Conservation (phyloP, 2,888 invertebrate species). For the Barypeithes pellucidus region DNA sequence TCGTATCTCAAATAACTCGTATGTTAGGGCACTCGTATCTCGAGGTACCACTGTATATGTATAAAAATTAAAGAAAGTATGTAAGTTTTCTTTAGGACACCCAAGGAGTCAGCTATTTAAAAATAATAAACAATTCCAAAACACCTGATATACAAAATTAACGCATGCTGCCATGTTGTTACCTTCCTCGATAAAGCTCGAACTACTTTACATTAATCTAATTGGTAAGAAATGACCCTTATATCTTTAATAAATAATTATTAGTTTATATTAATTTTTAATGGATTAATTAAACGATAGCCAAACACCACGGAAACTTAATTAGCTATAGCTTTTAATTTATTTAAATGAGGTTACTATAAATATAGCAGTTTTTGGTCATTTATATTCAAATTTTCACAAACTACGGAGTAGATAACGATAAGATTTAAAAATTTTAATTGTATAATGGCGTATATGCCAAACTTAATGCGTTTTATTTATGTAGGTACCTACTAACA, state of each 20-base stretch:
- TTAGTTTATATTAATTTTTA: conserved; percentile 21
- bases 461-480: background rate
- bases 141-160: too few species aligned
- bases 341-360: conserved; percentile 20
- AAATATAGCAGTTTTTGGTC: conserved; percentile 12
- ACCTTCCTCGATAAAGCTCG: background rate
- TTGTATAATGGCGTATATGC: background rate
- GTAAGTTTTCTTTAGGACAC: too few species aligned
- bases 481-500: too few species aligned
- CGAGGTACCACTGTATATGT: too few species aligned
- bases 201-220: conserved; percentile 1
- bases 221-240: conserved; percentile 6
- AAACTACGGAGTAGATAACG: background rate
- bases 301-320: conserved; percentile 9
- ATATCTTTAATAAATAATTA: conserved; percentile 24
- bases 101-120: too few species aligned
- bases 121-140: too few species aligned
- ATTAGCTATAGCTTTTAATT: background rate
- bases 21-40: too few species aligned
- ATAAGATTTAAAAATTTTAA: background rate
- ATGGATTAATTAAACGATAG: conserved; percentile 13
- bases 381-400: conserved; percentile 12
- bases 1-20: too few species aligned
- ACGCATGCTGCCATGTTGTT: too few species aligned
- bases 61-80: too few species aligned